Evolutionary conservation across 2,797 vertebrate genomes (phyloP).

Genomic region (Poeciliopsis presidionis): DNA sequence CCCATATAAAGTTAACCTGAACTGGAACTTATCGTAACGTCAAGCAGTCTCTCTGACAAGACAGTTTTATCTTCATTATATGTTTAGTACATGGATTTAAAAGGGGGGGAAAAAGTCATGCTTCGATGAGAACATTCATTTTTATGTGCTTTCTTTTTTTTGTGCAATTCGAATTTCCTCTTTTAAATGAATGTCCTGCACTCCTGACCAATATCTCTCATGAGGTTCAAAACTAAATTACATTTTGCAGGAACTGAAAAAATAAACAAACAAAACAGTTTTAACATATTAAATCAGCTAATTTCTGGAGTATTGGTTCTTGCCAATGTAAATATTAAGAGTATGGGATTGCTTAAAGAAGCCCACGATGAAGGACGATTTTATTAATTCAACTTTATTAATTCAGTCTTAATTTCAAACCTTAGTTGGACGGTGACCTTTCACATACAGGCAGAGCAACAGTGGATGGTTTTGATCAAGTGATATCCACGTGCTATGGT

Average conservation of each 20-base stretch:
- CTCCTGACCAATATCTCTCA: not conserved
- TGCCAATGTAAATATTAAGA: not conserved
- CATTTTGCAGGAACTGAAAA: not conserved
- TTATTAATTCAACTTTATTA: not conserved
- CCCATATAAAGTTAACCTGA: not conserved
- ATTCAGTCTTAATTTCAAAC: not conserved
- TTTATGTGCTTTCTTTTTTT: not conserved
- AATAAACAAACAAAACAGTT: not conserved
- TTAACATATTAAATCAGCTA: not conserved
- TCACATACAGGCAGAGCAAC: not conserved
- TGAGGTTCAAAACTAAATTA: not conserved
- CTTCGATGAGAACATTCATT: not conserved
- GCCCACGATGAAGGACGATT: not conserved
- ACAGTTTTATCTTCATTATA: not conserved
- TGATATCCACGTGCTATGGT: not conserved
- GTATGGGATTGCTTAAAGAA: not conserved
- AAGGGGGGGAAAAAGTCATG: not conserved
- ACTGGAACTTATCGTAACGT: not conserved
- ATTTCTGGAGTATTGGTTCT: not conserved
- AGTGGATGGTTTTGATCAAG: not conserved
- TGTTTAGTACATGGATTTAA: not conserved
- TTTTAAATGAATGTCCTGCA: not conserved
- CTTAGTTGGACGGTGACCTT: not conserved
- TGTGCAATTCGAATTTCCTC: not conserved
- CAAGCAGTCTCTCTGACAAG: not conserved